Conservation (phyloP, 2,888 invertebrate genomes). For the Hypercompe scribonia region DNA sequence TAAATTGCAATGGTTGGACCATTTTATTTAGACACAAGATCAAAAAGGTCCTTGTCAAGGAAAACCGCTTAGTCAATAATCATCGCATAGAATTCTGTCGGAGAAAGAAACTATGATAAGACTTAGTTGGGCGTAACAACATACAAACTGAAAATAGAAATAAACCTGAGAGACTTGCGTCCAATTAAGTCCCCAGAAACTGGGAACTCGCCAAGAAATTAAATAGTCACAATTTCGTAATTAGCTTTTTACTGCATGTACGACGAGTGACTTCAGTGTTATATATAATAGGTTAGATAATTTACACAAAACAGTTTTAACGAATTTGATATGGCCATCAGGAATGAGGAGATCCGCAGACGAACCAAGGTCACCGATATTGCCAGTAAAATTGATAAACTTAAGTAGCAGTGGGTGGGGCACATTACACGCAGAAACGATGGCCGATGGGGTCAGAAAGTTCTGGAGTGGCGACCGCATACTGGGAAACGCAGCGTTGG, state of each 20-base stretch:
- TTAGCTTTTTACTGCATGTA: background rate
- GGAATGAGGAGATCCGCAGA: no score
- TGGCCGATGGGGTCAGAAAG: no score
- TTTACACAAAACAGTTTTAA: background rate
- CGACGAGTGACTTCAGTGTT: background rate
- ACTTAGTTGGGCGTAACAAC: background rate
- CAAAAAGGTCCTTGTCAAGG: background rate
- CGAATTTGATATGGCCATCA: no score
- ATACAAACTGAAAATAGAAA: background rate
- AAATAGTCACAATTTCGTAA: background rate
- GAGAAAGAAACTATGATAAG: background rate
- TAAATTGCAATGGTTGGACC: background rate
- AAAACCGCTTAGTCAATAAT: background rate
- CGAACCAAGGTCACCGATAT: no score
- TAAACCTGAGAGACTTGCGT: background rate
- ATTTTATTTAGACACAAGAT: background rate
- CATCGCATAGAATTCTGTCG: background rate
- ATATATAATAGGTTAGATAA: background rate
- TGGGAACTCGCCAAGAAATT: background rate
- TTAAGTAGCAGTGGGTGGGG: no score
- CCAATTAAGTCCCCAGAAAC: background rate
- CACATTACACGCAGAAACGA: no score
- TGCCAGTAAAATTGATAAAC: no score
- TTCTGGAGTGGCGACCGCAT: no score
- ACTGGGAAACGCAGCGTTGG: no score